Evolutionary conservation across 2,888 invertebrate species (phyloP).

Genomic region (Camptogramma bilineatum): DNA sequence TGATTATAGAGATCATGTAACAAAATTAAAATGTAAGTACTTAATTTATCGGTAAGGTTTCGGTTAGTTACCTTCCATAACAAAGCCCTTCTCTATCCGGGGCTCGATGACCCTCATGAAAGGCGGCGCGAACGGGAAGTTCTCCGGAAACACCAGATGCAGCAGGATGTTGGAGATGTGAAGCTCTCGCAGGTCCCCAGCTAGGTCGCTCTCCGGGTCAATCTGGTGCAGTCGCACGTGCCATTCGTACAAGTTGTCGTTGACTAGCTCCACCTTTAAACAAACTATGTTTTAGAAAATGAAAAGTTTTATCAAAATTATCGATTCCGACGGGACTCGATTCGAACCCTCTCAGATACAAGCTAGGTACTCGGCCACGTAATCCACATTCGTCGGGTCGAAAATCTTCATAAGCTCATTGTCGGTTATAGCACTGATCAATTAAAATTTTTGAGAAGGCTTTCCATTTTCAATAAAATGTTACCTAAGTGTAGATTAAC

Average conservation of each 20-base stretch:
- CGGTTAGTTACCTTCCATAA: constrained; percentile 89
- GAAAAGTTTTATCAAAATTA: too few relatives aligned
- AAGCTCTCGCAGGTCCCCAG: constrained; percentile 92
- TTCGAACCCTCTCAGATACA: too few relatives aligned
- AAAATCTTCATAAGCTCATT: too few relatives aligned
- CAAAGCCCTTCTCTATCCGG: constrained; percentile 93
- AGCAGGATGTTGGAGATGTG: constrained; percentile 90
- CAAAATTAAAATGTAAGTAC: not conserved
- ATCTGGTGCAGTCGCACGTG: constrained; percentile 92
- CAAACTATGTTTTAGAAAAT: not conserved
- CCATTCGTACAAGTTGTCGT: constrained; percentile 95
- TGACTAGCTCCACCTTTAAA: constrained; percentile 90
- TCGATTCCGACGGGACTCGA: too few relatives aligned
- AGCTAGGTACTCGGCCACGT: too few relatives aligned
- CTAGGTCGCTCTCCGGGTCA: constrained; percentile 93
- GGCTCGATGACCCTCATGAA: constrained; percentile 93
- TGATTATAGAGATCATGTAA: too few relatives aligned
- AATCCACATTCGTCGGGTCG: too few relatives aligned
- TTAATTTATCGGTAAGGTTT: not conserved
- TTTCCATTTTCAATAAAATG: too few relatives aligned
- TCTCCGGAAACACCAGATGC: constrained; percentile 93
- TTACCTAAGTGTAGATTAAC: too few relatives aligned
- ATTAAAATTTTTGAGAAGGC: too few relatives aligned
- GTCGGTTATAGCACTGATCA: too few relatives aligned
- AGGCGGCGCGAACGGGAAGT: constrained; percentile 95